Percentiles rank a stretch among this genome's conserved stretches.
phyloP scores from a whole-genome alignment of 2,888 invertebrate species.

The Sesia apiformis region DNA sequence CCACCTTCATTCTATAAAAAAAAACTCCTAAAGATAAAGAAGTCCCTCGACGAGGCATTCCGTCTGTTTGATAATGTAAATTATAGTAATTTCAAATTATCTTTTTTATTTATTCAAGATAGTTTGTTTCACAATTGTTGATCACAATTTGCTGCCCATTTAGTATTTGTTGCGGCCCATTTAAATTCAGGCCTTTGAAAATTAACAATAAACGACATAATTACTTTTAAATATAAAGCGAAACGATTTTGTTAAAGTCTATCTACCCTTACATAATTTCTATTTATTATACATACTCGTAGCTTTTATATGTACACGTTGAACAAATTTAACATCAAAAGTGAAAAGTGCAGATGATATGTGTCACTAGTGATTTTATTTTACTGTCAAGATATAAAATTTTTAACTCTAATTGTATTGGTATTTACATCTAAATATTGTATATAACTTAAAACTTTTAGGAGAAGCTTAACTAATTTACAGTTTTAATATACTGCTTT shows the following conservation, averaged over 20 bases:
- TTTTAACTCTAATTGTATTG: constrained; percentile 12
- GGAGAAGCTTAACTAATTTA: constrained; percentile 11
- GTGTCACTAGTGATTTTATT: constrained; percentile 52
- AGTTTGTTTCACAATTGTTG: too few relatives aligned
- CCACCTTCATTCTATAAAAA: too few relatives aligned
- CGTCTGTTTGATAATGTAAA: too few relatives aligned
- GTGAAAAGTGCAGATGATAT: constrained; percentile 68
- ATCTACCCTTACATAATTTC: constrained; percentile 15
- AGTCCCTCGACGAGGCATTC: too few relatives aligned
- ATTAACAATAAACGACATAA: too few relatives aligned
- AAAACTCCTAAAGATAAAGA: too few relatives aligned
- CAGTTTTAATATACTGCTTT: not conserved
- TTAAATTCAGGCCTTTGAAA: too few relatives aligned
- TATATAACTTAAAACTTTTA: not conserved
- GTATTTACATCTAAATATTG: not conserved
- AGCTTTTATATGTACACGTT: constrained; percentile 25
- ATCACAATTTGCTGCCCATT: too few relatives aligned
- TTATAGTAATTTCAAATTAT: too few relatives aligned
- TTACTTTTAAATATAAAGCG: constrained; percentile 23
- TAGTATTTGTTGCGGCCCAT: too few relatives aligned
- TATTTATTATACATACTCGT: constrained; percentile 10
- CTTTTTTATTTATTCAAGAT: too few relatives aligned
- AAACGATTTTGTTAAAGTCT: constrained; percentile 22
- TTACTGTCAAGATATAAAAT: constrained; percentile 51
- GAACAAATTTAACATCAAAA: constrained; percentile 55